Base-by-base conservation (phyloP, 1,140 invertebrate species). In the Dicyema japonicum region DNA sequence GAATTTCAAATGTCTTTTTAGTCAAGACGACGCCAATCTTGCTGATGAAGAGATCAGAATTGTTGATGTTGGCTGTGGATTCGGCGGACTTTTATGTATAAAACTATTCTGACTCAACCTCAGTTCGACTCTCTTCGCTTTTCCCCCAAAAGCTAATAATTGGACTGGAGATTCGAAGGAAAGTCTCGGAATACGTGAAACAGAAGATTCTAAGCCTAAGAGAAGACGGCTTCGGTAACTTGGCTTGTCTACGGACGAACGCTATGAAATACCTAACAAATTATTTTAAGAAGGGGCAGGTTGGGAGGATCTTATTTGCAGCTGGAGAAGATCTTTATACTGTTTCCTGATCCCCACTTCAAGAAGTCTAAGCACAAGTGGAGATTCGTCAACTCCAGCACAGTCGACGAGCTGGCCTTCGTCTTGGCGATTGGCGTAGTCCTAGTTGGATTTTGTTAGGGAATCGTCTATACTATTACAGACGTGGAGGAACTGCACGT, bases 261-360 rank as follows among this genome's bases (percentile, higher is more conserved):
- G 80, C 82, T 2, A 97, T 97, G 80, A 94, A 94, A 56, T 61
- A 61, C 40, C 59, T 97, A 33, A 78, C 80, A 18, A 92, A 92
- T 49, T 94, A 69, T 53, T 94, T 97, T 44, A 42, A 57, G 19
- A 92, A 92, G 59, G 29, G 12, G 15, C 36, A 40, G 31, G 39
- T 34, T 60, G 63, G 36, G 9, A 21, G 19, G 12, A 12, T 21
- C 12, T 21, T 9, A 21, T 21, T 7, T 3, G 5, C 59, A 94
- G 67, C 54, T 97, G 9, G 65, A 67, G 33, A 94, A 94, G 56
- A 80, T 97, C 65, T 97, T 97, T 51, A 92, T 97, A 44, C 54
- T 97, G n/a, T 97, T 88, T 50, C 88, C 88, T 16, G 88, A 97
- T 60, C 88, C 88, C 19, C 88, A 97, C 59, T 97, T 97, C 47